Base-by-base conservation (phyloP, 1,140 invertebrate species). In the Sarcophaga bullata region DNA sequence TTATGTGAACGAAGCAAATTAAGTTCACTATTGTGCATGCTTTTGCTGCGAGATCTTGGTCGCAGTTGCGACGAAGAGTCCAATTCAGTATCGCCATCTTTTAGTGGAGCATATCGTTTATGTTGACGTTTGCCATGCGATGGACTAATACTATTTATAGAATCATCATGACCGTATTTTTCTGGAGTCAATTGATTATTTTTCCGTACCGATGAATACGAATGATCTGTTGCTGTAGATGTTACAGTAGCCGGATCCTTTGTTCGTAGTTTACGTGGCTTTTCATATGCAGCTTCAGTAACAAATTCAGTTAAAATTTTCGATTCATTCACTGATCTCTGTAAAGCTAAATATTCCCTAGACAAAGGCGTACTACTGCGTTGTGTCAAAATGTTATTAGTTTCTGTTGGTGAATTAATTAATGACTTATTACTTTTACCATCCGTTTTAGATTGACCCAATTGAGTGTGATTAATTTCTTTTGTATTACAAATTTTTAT, bases 251-350 rank as follows among this genome's bases (percentile, higher is more conserved):
- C 47, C 37, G 80, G 8, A 68, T 80, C 73, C 6, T 84, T 83
- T 8, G 62, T 17, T 76, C 47, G 86, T 84, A 0, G 85, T 84
- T 83, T 88, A 8, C 87, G 54, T 37, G 68, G 52, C 81, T 73
- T 76, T 52, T 80, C 81, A 13, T 50, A 25, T 8, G 73, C 72
- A 11, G 81, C 81, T 5, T 85, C 87, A 9, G 82, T 83, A 7
- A 89, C 85, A 84, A 85, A 90, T 76, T 87, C 86, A 9, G 86
- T 86, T 9, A 90, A 83, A 15, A 90, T 84, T 82, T 90, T 83
- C 37, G 88, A 90, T 11, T 88, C 89, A 68, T 85, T 86, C 9
- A 88, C 85, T 0, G 89, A 86, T 10, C 85, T 85, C 73, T 90
- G 86, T 19, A 90, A 46, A 7, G 87, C 87, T 15, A 85, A 3